Percentiles rank a stretch among this genome's conserved stretches.
These are phyloP conservation scores for Barbus barbus DNA, from an alignment of 2,113 vertebrate species.

Conservation along the genomic window DNA sequence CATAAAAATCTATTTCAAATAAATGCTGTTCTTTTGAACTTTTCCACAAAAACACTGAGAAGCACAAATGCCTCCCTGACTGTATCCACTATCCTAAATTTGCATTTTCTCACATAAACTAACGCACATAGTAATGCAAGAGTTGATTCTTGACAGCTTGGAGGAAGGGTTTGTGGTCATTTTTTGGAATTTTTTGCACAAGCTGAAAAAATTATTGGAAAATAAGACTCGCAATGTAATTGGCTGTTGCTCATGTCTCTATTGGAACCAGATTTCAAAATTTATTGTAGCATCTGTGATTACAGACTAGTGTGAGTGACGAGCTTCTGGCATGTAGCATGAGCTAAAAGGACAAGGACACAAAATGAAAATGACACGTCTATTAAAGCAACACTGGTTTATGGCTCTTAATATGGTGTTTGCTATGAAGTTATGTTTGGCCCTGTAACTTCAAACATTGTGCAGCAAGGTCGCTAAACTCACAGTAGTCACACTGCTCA, in stretches of 20 bases:
- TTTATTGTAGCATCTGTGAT: not conserved
- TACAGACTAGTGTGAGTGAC: not conserved
- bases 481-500: constrained; percentile 50
- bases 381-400: constrained; percentile 5
- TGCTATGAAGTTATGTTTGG: constrained; percentile 4
- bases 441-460: constrained; percentile 23
- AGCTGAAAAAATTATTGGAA: not conserved
- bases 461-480: constrained; percentile 50
- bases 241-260: not conserved
- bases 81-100: not conserved
- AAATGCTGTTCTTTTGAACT: not conserved
- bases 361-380: constrained; percentile 2
- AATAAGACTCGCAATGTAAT: not conserved
- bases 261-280: not conserved
- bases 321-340: not conserved
- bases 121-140: not conserved
- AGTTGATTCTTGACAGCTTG: not conserved
- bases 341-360: not conserved
- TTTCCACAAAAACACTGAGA: not conserved
- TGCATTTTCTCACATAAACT: not conserved
- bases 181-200: not conserved
- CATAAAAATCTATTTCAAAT: not conserved
- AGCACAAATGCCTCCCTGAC: not conserved
- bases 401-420: not conserved
- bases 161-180: not conserved